A percentile compares a stretch with the other conserved stretches of the same genome.
These are phyloP conservation scores for Gymnoscopelus braueri DNA, from an alignment of 2,797 vertebrate genomes.

Conservation along the genomic window DNA sequence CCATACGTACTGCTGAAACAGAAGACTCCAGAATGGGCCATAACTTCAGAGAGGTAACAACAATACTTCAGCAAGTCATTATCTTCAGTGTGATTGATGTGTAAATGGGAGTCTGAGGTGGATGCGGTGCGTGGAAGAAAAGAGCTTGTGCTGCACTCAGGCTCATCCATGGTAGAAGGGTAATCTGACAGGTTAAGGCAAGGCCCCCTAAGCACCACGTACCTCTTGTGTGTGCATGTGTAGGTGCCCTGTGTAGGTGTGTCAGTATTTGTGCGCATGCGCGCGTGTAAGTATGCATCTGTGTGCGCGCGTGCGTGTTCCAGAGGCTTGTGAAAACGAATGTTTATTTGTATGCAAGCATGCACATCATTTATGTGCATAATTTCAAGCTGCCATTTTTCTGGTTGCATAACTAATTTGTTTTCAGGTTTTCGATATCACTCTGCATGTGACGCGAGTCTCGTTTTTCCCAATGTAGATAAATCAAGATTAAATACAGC, in stretches of 20 bases:
- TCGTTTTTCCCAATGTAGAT: slow-evolving; percentile 23
- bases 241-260: slow-evolving; percentile 5
- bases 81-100: slow-evolving; percentile 46
- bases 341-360: slow-evolving; percentile 19
- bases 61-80: slow-evolving; percentile 27
- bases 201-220: slow-evolving; percentile 56
- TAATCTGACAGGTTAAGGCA: slow-evolving; percentile 56
- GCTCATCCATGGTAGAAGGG: slow-evolving; percentile 26
- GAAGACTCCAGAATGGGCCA: slow-evolving; percentile 12
- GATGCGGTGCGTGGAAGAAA: slow-evolving; percentile 14
- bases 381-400: slow-evolving; percentile 3
- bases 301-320: not conserved
- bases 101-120: slow-evolving; percentile 11
- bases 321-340: slow-evolving; percentile 14
- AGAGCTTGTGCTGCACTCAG: slow-evolving; percentile 27
- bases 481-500: slow-evolving; percentile 64
- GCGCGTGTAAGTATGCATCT: slow-evolving; percentile 27
- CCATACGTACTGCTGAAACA: slow-evolving; percentile 24
- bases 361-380: not conserved
- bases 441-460: slow-evolving; percentile 1
- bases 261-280: slow-evolving; percentile 12
- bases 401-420: slow-evolving; percentile 5
- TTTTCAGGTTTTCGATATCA: slow-evolving; percentile 24
- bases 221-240: slow-evolving; percentile 35
- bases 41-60: slow-evolving; percentile 29